Base-by-base conservation (phyloP, 2,888 invertebrate species). In the Agriotes lineatus region DNA sequence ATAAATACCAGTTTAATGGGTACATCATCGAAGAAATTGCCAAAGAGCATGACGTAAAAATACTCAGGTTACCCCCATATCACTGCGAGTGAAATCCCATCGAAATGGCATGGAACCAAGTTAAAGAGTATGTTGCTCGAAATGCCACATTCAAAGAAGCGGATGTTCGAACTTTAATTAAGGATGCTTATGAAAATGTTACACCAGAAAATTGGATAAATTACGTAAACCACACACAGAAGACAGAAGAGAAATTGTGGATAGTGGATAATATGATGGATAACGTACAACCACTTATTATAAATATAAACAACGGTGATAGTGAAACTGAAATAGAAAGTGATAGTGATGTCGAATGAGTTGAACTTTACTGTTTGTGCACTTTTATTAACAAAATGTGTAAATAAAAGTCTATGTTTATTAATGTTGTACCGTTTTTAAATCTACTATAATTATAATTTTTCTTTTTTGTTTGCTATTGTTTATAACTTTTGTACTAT, bases 21-120 rank as follows among this genome's bases (percentile, higher is more conserved):
- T 20, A 48, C 20, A 48, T 19, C 1, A 19, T 48, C 10, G 48
- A 48, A 18, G 18, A 18, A 20, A 48, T 48, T n/a, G 48, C 48
- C 19, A 35, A 9, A 35, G 4, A 35, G 35, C 35, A 35, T 35
- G 9, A 9, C 2, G 35, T 35, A 5, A 35, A 19, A 4, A 48
- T 48, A 19, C 20, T 48, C 7, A 18, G 48, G 6, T n/a, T 52
- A 10, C 50, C 25, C 12, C 50, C 50, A 20, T 52, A 52, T 20
- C 50, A n/a, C n/a, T n/a, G n/a, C n/a, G n/a, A n/a, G n/a, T n/a
- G n/a, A n/a, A 52, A 48, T 22, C 48, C 48, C 22, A 52, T 52
- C n/a, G 50, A 52, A 30, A 22, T 52, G 50, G 50, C 30, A n/a
- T 52, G 50, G 30, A 52, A 19, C 9, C 18, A 25, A 20, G 30